Evolutionary conservation across 2,888 invertebrate species (phyloP).

Genomic region (Agrilus cyanescens): DNA sequence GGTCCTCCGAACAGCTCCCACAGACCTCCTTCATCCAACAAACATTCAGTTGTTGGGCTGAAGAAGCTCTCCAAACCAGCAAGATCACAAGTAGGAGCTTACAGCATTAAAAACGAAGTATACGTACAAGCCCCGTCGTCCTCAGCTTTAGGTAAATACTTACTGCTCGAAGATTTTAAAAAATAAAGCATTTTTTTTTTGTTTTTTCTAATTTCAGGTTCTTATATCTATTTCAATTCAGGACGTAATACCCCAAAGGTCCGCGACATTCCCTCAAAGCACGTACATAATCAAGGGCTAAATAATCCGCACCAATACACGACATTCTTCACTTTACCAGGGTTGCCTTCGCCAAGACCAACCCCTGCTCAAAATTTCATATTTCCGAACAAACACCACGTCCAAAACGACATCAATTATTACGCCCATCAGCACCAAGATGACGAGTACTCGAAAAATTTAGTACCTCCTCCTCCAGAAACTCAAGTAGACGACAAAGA

Average conservation of each 20-base stretch:
- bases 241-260: constrained; percentile 5
- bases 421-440: constrained; percentile 24
- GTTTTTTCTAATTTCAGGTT: constrained; percentile 15
- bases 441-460: constrained; percentile 36
- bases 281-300: constrained; percentile 28
- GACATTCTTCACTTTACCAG: constrained; percentile 35
- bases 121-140: constrained; percentile 28
- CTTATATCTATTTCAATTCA: constrained; percentile 22
- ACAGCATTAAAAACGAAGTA: constrained; percentile 31
- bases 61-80: constrained; percentile 20
- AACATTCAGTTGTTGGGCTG: constrained; percentile 9
- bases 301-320: constrained; percentile 35
- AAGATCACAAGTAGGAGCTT: constrained; percentile 20
- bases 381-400: constrained; percentile 18
- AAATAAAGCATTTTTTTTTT: constrained; percentile 1
- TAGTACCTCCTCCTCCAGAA: constrained; percentile 39
- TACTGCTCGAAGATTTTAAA: too few species aligned
- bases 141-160: constrained; percentile 16
- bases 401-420: constrained; percentile 21
- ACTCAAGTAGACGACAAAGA: constrained; percentile 15
- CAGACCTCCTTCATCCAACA: constrained; percentile 32
- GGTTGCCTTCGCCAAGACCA: constrained; percentile 31
- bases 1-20: constrained; percentile 24
- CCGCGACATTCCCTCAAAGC: constrained; percentile 5
- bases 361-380: constrained; percentile 22